Base-by-base conservation (phyloP, 2,797 vertebrate genomes). In the Poecilia wingei region DNA sequence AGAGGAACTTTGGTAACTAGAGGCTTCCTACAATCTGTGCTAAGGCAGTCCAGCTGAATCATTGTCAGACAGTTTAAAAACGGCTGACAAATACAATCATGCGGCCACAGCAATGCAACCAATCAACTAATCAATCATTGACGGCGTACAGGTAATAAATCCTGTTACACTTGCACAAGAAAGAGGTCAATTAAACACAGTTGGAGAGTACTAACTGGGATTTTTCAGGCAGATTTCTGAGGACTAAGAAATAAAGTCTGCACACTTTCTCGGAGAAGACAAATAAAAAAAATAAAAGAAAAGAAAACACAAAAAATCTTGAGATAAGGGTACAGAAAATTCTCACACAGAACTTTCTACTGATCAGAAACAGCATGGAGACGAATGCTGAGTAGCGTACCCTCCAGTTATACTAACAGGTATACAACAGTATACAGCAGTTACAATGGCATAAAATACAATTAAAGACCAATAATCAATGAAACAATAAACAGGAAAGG, bases 371-470 rank as follows among this genome's bases (percentile, higher is more conserved):
- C 64, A 84, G 77, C 77, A 78, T 53, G 61, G 25, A 33, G 71
- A 73, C 41, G 57, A 74, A 78, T 22, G 77, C 85, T 28, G 85
- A 83, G 87, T 86, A 73, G 66, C 80, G 76, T 47, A 90, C 87
- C 91, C 89, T 82, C 36, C 47, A 59, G n/a, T 82, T 73, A 83
- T 76, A 80, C 86, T 80, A 46, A 84, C 22, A 86, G 92, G 95
- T 96, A 96, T 96, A 96, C 96, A 95, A 96, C 95, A 95, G 96
- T 96, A 96, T 96, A 96, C 95, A 95, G 88, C 90, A 89, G 89
- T 90, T 88, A 88, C 76, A 88, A 74, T n/a, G 80, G 75, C 84
- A 80, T 77, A 53, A 73, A 70, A 79, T 1, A 81, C 78, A 46
- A 76, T 1, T 80, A 82, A 47, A 81, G 81, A 53, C 76, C 70